A percentile compares a stretch with the other conserved stretches of the same genome.
Conservation (phyloP, 2,113 vertebrate species). For the Hemibagrus wyckioides region DNA sequence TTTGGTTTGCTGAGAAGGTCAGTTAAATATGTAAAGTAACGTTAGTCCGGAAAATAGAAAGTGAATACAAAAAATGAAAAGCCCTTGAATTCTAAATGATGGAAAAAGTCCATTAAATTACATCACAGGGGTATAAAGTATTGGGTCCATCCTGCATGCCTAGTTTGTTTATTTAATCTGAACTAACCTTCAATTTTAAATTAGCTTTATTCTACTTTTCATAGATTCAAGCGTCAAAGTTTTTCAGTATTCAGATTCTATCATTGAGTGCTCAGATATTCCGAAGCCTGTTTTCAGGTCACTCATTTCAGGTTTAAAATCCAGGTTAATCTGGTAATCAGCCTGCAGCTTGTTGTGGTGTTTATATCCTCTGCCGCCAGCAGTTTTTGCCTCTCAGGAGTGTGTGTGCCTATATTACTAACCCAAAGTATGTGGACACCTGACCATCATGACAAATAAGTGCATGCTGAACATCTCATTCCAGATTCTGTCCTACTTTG, state of each 20-base stretch:
- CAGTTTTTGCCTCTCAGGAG: background rate
- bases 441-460: background rate
- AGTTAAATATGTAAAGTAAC: background rate
- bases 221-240: background rate
- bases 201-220: background rate
- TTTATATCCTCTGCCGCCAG: background rate
- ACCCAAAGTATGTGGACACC: background rate
- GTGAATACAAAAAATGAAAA: background rate
- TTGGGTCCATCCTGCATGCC: background rate
- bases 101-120: background rate
- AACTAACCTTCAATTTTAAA: background rate
- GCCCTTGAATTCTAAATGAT: background rate
- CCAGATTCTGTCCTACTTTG: background rate
- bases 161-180: background rate
- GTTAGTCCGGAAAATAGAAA: background rate
- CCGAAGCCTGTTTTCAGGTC: background rate
- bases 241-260: background rate
- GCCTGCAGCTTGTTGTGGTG: background rate
- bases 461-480: background rate
- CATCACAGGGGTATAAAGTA: background rate
- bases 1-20: background rate
- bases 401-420: background rate
- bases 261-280: background rate
- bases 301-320: background rate
- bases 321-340: background rate